These are phyloP conservation scores for Germaria angustata DNA, from an alignment of 2,888 invertebrate genomes.

Conservation along the genomic window DNA sequence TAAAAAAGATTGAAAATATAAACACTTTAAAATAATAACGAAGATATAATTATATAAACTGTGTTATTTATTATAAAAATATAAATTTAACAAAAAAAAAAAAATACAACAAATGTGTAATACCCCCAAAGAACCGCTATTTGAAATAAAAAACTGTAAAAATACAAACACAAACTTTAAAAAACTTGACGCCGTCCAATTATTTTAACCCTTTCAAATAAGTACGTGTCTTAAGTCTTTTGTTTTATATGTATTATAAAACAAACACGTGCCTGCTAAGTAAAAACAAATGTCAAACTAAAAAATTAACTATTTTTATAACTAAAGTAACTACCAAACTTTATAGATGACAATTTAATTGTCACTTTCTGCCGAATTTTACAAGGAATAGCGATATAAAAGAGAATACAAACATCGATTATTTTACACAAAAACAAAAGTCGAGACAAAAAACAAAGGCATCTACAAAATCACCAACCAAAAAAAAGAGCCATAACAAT, in stretches of 20 bases:
- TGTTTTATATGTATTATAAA: conserved; percentile 16
- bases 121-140: too few species aligned
- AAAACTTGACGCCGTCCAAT: neutral
- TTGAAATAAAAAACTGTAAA: too few species aligned
- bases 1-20: too few species aligned
- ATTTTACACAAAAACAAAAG: conserved; percentile 21
- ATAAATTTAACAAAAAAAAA: too few species aligned
- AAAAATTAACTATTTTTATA: neutral
- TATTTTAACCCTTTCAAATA: neutral
- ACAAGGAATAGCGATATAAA: conserved; percentile 25
- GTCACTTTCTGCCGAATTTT: conserved; percentile 74
- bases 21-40: too few species aligned
- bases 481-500: conserved; percentile 37
- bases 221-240: conserved; percentile 46
- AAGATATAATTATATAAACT: too few species aligned
- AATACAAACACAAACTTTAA: neutral
- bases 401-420: conserved; percentile 28
- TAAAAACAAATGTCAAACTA: neutral
- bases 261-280: conserved; percentile 42
- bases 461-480: conserved; percentile 5
- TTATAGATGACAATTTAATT: conserved; percentile 74
- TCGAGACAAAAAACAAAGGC: neutral
- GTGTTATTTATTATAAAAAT: too few species aligned
- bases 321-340: conserved; percentile 70
- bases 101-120: too few species aligned